Conservation (phyloP, 2,113 vertebrate species). For the Crocuta crocuta region DNA sequence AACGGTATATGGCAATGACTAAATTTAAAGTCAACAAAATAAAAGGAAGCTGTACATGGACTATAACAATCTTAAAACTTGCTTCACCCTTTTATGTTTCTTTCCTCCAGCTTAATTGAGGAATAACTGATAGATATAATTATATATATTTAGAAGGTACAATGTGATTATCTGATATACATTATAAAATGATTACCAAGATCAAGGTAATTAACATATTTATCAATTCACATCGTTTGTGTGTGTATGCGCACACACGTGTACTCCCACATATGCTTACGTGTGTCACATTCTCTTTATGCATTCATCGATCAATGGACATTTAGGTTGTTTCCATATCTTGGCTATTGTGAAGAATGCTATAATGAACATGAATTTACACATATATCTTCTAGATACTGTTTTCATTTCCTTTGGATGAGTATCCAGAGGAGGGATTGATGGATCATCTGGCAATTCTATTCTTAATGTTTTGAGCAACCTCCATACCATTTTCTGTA, state of each 20-base stretch:
- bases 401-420: background rate
- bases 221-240: background rate
- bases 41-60: background rate
- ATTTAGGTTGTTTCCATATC: background rate
- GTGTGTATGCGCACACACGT: background rate
- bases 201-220: background rate
- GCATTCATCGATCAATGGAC: background rate
- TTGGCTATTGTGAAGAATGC: background rate
- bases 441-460: background rate
- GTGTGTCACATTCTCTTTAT: background rate
- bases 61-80: background rate
- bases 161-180: background rate
- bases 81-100: background rate
- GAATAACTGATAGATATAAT: background rate
- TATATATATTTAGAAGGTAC: background rate
- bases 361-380: background rate
- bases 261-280: too few species aligned
- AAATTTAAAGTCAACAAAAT: background rate
- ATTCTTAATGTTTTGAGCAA: background rate
- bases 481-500: background rate
- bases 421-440: background rate
- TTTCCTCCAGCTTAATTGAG: background rate
- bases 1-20: background rate
- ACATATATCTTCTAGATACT: background rate
- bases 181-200: background rate